Evolutionary conservation across 2,888 invertebrate species (phyloP).

Genomic region (Cordilura impudica): DNA sequence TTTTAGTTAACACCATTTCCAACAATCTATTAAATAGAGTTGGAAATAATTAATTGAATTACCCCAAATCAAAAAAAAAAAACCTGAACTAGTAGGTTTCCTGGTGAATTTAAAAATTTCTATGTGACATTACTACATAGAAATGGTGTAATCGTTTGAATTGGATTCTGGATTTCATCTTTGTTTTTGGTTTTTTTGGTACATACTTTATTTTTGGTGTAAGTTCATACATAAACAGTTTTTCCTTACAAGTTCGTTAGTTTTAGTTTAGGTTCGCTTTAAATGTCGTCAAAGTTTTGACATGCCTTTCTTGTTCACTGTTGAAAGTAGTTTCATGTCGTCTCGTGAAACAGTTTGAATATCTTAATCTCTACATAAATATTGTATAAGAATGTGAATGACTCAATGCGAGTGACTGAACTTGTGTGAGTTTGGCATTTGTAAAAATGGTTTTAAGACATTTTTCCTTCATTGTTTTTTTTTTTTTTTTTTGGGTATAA

Average conservation of each 20-base stretch:
- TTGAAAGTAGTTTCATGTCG: slow-evolving; percentile 74
- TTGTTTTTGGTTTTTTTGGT: too few relatives aligned
- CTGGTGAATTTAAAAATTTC: not conserved
- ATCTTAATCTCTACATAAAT: slow-evolving; percentile 26
- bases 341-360: slow-evolving; percentile 43
- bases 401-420: not conserved
- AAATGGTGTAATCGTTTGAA: not conserved
- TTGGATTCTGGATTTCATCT: not conserved
- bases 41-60: too few relatives aligned
- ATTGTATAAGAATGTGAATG: not conserved
- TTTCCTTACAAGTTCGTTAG: slow-evolving; percentile 48
- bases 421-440: not conserved
- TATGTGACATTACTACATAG: not conserved
- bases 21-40: not conserved
- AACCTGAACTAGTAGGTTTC: too few relatives aligned
- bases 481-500: not conserved
- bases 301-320: slow-evolving; percentile 70
- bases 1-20: not conserved
- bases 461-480: too few relatives aligned
- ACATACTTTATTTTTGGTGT: not conserved
- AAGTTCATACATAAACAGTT: not conserved
- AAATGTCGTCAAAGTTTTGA: slow-evolving; percentile 73
- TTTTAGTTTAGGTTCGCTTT: slow-evolving; percentile 55
- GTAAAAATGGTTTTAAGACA: slow-evolving; percentile 11
- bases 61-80: too few relatives aligned